A percentile compares a stretch with the other conserved stretches of the same genome.
phyloP scores from a whole-genome alignment of 2,797 vertebrate species.

The Chanos chanos region DNA sequence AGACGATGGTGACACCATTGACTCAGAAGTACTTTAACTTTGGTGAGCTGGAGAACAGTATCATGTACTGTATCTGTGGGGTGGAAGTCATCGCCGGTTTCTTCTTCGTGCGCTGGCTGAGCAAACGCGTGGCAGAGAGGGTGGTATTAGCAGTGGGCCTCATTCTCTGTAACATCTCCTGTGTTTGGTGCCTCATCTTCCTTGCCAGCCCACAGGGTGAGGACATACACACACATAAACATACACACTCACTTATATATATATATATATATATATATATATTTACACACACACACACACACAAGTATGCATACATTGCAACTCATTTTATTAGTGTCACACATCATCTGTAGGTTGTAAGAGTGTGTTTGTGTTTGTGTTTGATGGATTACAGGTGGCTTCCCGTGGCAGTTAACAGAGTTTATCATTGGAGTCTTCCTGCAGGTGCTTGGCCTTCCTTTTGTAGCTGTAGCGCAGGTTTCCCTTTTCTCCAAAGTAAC shows the following conservation, averaged over 20 bases:
- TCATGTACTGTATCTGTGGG: slow-evolving; percentile 81
- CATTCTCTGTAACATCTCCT: slow-evolving; percentile 74
- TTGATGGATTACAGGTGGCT: slow-evolving; percentile 63
- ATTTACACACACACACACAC: no score
- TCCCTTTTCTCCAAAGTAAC: slow-evolving; percentile 85
- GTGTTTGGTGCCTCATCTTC: slow-evolving; percentile 80
- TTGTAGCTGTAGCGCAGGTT: slow-evolving; percentile 79
- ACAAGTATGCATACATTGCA: no score
- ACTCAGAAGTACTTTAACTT: slow-evolving; percentile 79
- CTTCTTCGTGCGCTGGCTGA: slow-evolving; percentile 78
- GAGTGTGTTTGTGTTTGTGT: not conserved
- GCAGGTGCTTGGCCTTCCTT: slow-evolving; percentile 79
- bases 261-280: no score
- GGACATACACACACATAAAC: not conserved
- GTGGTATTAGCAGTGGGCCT: slow-evolving; percentile 74
- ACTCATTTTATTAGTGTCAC: no score
- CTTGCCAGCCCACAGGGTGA: slow-evolving; percentile 73
- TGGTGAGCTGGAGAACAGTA: slow-evolving; percentile 81
- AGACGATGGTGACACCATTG: slow-evolving; percentile 84
- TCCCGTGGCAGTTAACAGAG: slow-evolving; percentile 70
- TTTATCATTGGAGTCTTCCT: slow-evolving; percentile 81
- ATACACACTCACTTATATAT: not conserved
- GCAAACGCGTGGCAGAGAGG: slow-evolving; percentile 66
- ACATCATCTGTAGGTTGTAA: no score
- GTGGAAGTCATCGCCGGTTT: slow-evolving; percentile 80